phyloP scores from a whole-genome alignment of 1,140 invertebrate genomes.

The Drosophila subpulchrella region DNA sequence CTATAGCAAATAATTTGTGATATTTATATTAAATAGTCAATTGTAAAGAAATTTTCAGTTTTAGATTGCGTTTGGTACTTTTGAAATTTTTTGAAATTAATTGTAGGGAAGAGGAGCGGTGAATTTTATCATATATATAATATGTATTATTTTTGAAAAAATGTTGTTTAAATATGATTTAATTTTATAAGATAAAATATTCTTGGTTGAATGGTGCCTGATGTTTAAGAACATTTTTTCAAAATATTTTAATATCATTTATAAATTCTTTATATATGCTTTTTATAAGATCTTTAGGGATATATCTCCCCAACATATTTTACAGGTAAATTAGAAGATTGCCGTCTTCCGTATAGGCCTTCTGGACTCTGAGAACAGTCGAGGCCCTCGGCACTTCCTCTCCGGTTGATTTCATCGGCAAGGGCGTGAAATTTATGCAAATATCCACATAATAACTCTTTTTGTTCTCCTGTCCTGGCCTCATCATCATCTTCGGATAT shows the following conservation, averaged over 20 bases:
- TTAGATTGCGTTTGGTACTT: background rate
- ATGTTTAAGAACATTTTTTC: background rate
- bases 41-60: background rate
- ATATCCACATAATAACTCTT: conserved; percentile 82
- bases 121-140: no score
- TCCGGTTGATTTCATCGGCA: conserved; percentile 47
- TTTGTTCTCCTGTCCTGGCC: conserved; percentile 63
- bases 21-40: conserved; percentile 6
- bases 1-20: background rate
- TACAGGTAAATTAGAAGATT: background rate
- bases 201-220: no score
- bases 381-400: conserved; percentile 42
- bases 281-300: background rate
- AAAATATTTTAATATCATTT: background rate
- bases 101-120: no score
- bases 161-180: background rate
- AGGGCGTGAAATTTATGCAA: conserved; percentile 82
- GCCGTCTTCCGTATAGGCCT: conserved; percentile 1
- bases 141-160: background rate
- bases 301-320: background rate
- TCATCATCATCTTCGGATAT: conserved; percentile 51
- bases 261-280: background rate
- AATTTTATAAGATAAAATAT: background rate
- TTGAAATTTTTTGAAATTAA: no score
- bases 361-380: background rate